Percentiles rank a stretch among this genome's conserved stretches.
Conservation (phyloP, 2,888 invertebrate species). For the Brachypterus glaber region DNA sequence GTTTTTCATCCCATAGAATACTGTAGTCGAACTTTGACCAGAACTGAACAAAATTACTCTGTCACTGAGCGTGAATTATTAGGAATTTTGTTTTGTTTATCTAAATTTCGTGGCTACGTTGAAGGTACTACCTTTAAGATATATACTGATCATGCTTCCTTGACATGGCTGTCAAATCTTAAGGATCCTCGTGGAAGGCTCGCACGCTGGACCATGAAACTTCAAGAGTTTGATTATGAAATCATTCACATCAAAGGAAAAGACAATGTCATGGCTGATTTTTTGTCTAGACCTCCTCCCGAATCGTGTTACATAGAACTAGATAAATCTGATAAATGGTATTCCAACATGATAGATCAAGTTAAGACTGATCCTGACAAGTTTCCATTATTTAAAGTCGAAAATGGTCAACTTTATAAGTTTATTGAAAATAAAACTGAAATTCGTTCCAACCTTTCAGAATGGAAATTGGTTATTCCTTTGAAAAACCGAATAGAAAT, state of each 20-base stretch:
- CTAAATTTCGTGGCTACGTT: slow-evolving; percentile 18
- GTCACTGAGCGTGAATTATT: slow-evolving; percentile 25
- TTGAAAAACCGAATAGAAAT: slow-evolving; percentile 1
- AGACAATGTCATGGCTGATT: slow-evolving; percentile 8
- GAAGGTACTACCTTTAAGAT: slow-evolving; percentile 22
- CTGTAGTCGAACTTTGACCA: slow-evolving; percentile 14
- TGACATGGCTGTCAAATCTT: no score
- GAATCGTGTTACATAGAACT: no score
- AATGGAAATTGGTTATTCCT: slow-evolving; percentile 2
- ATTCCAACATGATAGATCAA: slow-evolving; percentile 9
- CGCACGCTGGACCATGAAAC: slow-evolving; percentile 7
- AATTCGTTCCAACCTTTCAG: not conserved
- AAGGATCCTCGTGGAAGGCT: slow-evolving; percentile 13
- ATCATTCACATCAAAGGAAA: slow-evolving; percentile 7
- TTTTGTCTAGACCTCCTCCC: slow-evolving; percentile 8
- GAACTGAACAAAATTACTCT: slow-evolving; percentile 12
- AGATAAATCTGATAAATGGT: slow-evolving; percentile 10
- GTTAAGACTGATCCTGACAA: slow-evolving; percentile 8
- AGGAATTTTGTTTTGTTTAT: no score
- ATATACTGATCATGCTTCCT: slow-evolving; percentile 23
- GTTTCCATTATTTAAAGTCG: slow-evolving; percentile 12
- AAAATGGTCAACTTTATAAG: slow-evolving; percentile 10
- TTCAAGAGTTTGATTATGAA: slow-evolving; percentile 12
- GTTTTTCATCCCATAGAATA: slow-evolving; percentile 13
- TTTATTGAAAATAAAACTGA: slow-evolving; percentile 2